Conservation (phyloP, 2,797 vertebrate genomes). For the Scyliorhinus canicula region DNA sequence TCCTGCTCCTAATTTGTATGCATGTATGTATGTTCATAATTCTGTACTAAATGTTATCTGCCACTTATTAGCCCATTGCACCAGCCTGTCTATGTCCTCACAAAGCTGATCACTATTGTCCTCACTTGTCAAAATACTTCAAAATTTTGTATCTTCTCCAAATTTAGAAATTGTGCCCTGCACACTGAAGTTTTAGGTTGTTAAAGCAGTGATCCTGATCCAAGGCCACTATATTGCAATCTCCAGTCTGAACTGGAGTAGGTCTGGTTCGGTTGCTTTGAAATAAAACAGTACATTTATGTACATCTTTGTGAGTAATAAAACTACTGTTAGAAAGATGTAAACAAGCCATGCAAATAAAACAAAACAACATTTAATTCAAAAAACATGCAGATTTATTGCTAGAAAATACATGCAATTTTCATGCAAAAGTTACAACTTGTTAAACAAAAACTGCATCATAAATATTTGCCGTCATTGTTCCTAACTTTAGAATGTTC, state of each 20-base stretch:
- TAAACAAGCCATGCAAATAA: slow-evolving; percentile 32
- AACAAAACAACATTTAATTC: slow-evolving; percentile 16
- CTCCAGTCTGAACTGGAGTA: neutral
- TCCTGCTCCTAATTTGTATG: no score
- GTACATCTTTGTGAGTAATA: neutral
- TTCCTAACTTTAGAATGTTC: neutral
- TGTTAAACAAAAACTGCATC: neutral
- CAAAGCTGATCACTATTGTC: neutral
- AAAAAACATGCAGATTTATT: slow-evolving; percentile 28
- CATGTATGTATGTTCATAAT: no score
- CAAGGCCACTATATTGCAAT: neutral
- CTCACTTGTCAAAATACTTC: neutral
- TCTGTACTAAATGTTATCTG: neutral
- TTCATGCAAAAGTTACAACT: slow-evolving; percentile 27
- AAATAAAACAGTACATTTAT: neutral
- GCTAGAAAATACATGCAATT: slow-evolving; percentile 23
- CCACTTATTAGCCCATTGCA: neutral
- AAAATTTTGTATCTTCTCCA: neutral
- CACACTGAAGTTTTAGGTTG: neutral
- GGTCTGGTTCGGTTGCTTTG: neutral
- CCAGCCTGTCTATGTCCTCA: no score
- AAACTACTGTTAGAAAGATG: neutral
- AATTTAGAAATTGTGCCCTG: neutral
- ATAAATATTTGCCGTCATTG: neutral
- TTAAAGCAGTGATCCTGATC: neutral